Evolutionary conservation across 2,888 invertebrate species (phyloP).

Genomic region (Metopia argyrocephala): DNA sequence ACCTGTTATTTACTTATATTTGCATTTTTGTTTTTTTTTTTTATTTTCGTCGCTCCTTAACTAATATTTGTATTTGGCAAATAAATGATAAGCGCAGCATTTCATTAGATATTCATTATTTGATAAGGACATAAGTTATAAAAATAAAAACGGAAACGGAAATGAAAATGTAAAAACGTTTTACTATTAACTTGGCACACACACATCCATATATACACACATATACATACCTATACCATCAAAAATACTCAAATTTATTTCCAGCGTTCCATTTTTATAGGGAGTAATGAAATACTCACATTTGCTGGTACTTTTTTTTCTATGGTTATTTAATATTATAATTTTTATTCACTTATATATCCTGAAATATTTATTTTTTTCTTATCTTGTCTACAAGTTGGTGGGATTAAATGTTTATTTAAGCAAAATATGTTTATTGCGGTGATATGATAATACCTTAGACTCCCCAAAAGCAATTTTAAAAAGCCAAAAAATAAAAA

Average conservation of each 20-base stretch:
- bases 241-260: too few species aligned
- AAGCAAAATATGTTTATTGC: conserved; percentile 66
- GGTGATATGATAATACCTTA: conserved; percentile 58
- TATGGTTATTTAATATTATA: conserved; percentile 62
- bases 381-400: conserved; percentile 64
- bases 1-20: conserved; percentile 21
- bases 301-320: conserved; percentile 6
- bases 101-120: conserved; percentile 69
- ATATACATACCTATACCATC: too few species aligned
- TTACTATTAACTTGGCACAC: conserved; percentile 26
- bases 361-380: conserved; percentile 3
- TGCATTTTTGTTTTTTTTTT: background rate
- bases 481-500: too few species aligned
- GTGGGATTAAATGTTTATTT: conserved; percentile 65
- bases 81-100: conserved; percentile 67
- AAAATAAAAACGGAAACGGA: conserved; percentile 64
- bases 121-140: conserved; percentile 67
- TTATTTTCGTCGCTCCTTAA: conserved; percentile 14
- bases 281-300: background rate
- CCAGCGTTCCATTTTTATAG: too few species aligned
- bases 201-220: background rate
- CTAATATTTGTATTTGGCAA: conserved; percentile 59
- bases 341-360: conserved; percentile 50
- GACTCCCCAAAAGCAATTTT: too few species aligned
- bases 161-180: conserved; percentile 66